Evolutionary conservation across 2,797 vertebrate genomes (phyloP), one percentile per base, ranked within the genome.

Genomic region (Coregonus suidteri): DNA sequence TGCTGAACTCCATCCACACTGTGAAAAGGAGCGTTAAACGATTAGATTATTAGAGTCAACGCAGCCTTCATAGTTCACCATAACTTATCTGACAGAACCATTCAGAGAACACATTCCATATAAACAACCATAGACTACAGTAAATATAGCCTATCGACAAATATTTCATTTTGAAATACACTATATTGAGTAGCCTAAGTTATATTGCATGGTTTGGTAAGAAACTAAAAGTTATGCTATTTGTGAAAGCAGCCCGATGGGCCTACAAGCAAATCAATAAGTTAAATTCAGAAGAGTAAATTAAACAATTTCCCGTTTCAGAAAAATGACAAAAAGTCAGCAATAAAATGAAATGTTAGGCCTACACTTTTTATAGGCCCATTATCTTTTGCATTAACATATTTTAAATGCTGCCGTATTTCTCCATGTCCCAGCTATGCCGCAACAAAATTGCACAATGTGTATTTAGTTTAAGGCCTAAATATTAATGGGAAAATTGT

Each of bases 21-120:
- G 11, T 53, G 25, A 59, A 51, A 31, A 15, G 66, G 65, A 47
- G 54, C 37, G 54, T 4, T 77, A 53, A 74, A 80, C 25, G 37
- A 52, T 72, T 73, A 74, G 71, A 77, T 80, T 59, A 64, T 11
- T 5, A 73, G 18, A 65, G 72, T 25, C 70, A 71, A 79, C 59
- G 41, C 47, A 77, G 52, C 52, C 18, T 70, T 70, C 30, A 72
- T n/a, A 56, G 65, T n/a, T 37, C 16, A 69, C 30, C 56, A 52
- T 73, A 16, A 73, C 7, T 35, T 77, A 35, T 65, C 47, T 64
- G 15, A n/a, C 51, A 71, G 41, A 59, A 31, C n/a, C 16, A 52
- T 47, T 75, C 41, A 73, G 7, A 3, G 59, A 51, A 3, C 51
- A 54, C 18, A 67, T 70, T 71, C 35, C 6, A 75, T n/a, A 20